phyloP scores from a whole-genome alignment of 2,888 invertebrate genomes.

The Sminthurinus aureus region DNA sequence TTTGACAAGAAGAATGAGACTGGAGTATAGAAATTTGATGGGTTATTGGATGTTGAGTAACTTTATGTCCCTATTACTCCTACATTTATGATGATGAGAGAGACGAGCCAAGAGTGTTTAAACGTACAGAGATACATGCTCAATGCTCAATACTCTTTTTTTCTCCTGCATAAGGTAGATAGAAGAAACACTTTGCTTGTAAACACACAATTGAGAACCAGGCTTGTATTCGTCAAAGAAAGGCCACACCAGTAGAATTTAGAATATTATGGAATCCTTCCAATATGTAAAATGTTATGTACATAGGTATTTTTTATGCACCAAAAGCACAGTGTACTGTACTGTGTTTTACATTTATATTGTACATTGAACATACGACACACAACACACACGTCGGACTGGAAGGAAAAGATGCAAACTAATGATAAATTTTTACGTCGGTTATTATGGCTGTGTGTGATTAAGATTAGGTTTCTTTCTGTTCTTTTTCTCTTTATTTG shows the following conservation, averaged over 20 bases:
- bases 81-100: background rate
- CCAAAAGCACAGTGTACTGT: too few species aligned
- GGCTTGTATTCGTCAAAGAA: too few species aligned
- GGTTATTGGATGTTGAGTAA: conserved; percentile 1
- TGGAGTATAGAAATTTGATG: background rate
- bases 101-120: background rate
- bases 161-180: too few species aligned
- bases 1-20: background rate
- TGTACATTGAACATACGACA: too few species aligned
- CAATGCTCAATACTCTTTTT: background rate
- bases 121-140: background rate
- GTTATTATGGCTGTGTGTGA: background rate
- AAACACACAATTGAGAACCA: too few species aligned
- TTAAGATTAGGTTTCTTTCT: background rate
- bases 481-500: too few species aligned
- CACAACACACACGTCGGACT: too few species aligned
- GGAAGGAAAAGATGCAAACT: background rate
- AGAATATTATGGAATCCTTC: too few species aligned
- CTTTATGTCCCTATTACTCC: background rate
- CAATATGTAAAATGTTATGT: background rate
- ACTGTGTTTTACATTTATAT: too few species aligned
- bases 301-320: background rate
- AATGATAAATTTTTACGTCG: background rate
- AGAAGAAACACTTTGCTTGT: too few species aligned
- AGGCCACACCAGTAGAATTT: background rate